Base-by-base conservation (phyloP, 2,888 invertebrate species). In the Pecten maximus region DNA sequence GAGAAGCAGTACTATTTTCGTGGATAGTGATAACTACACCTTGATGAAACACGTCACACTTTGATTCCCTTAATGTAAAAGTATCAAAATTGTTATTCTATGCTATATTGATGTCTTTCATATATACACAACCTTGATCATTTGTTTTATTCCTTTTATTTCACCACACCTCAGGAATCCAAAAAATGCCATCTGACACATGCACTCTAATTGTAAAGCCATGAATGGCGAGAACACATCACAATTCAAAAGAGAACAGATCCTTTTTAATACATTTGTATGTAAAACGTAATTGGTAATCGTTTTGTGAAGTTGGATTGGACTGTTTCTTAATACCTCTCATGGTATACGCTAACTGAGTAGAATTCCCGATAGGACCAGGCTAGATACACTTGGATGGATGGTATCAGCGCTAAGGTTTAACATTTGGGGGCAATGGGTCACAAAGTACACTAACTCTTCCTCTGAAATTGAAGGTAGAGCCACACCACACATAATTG, bases 81-180 rank as follows among this genome's bases (percentile, higher is more conserved):
- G 48, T 48, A 48, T 48, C 12, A 8, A 4, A 48, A 8, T 2
- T 1, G 6, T 48, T 48, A 15, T 48, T 8, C 19, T 12, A 19
- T 4, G 48, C 48, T 48, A 48, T 48, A 4, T 2, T 48, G 2
- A 48, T 48, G 48, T 48, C 48, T 48, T 48, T 48, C 48, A 48
- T 10, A 48, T 48, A 48, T 16, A 48, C 48, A 48, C 48, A 48
- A 48, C 48, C 48, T 8, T 48, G 48, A 19, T 48, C 15, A 1
- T 48, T 19, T 16, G 6, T 8, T 48, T 15, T 48, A 48, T 15
- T 48, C 48, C 48, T 48, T 23, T 89, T 6, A 89, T 40, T 60
- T 89, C 89, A 10, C 89, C 89, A 89, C 89, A 89, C 3, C 89
- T n/a, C 2, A 89, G 88, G 87, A 90, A 91, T 10, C 88, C 86